These are phyloP conservation scores for Poeciliopsis occidentalis DNA, from an alignment of 2,113 vertebrate species.

Conservation along the genomic window DNA sequence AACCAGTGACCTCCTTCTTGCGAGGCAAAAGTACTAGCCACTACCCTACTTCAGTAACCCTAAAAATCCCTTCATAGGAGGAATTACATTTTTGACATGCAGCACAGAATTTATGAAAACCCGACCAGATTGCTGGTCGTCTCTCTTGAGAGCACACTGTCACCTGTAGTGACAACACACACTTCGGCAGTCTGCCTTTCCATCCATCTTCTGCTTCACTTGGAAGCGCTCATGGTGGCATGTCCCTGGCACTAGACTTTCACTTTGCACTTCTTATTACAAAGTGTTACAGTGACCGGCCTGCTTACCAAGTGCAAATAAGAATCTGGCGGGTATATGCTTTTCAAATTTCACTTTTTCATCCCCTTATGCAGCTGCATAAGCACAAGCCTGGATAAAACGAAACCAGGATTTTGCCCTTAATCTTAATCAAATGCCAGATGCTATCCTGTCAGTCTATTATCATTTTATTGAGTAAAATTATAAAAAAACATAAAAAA, in stretches of 20 bases:
- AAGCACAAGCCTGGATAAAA: neutral
- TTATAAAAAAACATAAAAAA: neutral
- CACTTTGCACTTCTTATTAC: slow-evolving; percentile 1
- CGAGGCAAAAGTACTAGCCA: neutral
- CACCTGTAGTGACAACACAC: neutral
- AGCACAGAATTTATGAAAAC: neutral
- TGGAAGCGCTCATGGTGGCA: neutral
- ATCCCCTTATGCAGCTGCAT: neutral
- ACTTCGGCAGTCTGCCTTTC: neutral
- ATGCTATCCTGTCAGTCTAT: neutral
- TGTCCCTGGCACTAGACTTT: neutral
- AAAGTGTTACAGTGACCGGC: neutral
- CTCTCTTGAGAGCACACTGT: neutral
- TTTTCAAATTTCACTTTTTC: neutral
- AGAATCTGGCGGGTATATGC: neutral
- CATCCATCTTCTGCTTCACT: neutral
- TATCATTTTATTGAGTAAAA: neutral
- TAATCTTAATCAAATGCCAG: neutral
- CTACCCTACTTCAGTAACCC: neutral
- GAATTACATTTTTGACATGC: neutral
- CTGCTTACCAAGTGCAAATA: neutral
- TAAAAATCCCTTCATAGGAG: neutral
- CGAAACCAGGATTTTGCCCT: neutral
- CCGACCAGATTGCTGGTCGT: neutral
- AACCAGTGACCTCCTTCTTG: neutral